phyloP scores from a whole-genome alignment of 2,888 invertebrate species.

The Ceraclea dissimilis region DNA sequence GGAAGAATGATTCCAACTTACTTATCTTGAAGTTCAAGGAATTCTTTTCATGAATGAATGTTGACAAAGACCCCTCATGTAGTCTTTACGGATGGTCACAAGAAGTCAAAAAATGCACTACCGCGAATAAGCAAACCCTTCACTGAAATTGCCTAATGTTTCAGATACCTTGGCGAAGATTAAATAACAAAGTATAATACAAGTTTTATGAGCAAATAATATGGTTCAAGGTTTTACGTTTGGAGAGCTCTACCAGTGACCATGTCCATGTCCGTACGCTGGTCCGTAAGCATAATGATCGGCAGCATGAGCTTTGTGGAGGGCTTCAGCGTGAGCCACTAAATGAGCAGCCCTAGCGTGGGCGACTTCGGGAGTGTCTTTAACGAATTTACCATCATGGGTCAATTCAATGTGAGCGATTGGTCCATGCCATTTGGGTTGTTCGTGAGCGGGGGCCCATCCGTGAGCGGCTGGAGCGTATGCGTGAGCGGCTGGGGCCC shows the following conservation, averaged over 20 bases:
- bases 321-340: constrained; percentile 43
- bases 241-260: not conserved
- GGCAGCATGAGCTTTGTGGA: constrained; percentile 1
- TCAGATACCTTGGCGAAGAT: too few species aligned
- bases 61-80: too few species aligned
- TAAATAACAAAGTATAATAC: too few species aligned
- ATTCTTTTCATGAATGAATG: too few species aligned
- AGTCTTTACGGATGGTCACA: too few species aligned
- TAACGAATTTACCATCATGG: constrained; percentile 45
- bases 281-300: constrained; percentile 9
- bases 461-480: constrained; percentile 14
- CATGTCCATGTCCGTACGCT: constrained; percentile 10
- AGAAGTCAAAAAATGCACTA: too few species aligned
- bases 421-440: constrained; percentile 18
- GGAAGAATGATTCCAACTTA: too few species aligned
- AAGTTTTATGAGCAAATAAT: too few species aligned
- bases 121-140: too few species aligned
- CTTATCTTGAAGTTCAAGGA: too few species aligned
- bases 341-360: constrained; percentile 46
- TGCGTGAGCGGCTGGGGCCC: constrained; percentile 6
- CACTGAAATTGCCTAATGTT: too few species aligned
- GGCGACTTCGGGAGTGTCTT: constrained; percentile 50
- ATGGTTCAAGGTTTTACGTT: too few species aligned
- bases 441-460: constrained; percentile 14
- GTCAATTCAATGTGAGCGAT: constrained; percentile 41